These are phyloP conservation scores for Exocentrus adspersus DNA, from an alignment of 2,888 invertebrate species.

Conservation along the genomic window DNA sequence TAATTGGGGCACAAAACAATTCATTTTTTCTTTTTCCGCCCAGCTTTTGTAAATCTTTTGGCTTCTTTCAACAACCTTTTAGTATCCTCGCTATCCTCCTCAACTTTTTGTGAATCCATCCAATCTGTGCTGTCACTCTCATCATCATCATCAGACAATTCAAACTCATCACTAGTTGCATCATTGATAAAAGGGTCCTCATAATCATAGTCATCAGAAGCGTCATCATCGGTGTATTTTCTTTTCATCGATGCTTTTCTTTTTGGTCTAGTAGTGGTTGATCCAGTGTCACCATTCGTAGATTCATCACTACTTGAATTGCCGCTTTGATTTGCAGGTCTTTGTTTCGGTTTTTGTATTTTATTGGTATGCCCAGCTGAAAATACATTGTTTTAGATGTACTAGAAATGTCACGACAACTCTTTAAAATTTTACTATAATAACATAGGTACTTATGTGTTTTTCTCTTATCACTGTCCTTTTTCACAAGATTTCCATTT, in stretches of 20 bases:
- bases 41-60: constrained; percentile 36
- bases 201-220: constrained; percentile 39
- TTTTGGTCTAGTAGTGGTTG: neutral
- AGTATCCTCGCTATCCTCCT: constrained; percentile 39
- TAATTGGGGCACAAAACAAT: no score
- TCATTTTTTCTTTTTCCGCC: constrained; percentile 21
- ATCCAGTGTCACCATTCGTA: neutral
- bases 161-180: constrained; percentile 43
- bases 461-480: no score
- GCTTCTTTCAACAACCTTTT: constrained; percentile 39
- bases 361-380: neutral
- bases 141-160: constrained; percentile 33
- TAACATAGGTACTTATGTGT: no score
- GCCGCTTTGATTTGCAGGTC: neutral
- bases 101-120: constrained; percentile 40
- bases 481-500: no score
- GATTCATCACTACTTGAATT: neutral
- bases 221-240: constrained; percentile 16
- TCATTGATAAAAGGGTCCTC: constrained; percentile 46
- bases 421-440: no score
- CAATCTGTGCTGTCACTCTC: constrained; percentile 38
- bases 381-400: no score
- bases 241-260: constrained; percentile 9
- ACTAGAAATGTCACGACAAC: no score
- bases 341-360: neutral